phyloP scores from a whole-genome alignment of 2,888 invertebrate genomes.

The Deilephila porcellus region DNA sequence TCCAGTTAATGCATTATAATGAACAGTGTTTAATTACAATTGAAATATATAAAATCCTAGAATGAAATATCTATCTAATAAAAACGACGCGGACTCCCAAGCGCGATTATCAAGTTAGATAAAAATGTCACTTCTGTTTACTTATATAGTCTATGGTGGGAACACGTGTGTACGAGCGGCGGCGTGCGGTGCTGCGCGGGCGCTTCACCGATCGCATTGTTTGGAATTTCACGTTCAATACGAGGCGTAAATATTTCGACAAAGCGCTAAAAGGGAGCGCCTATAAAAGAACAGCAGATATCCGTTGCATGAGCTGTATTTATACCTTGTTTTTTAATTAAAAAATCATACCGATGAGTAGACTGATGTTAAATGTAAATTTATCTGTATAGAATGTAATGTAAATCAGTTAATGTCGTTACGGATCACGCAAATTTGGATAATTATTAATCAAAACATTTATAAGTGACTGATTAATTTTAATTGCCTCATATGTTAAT shows the following conservation, averaged over 20 bases:
- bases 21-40: too few relatives aligned
- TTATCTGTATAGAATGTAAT: background rate
- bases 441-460: too few relatives aligned
- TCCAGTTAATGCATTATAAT: too few relatives aligned
- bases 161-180: slow-evolving; percentile 73
- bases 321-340: slow-evolving; percentile 15
- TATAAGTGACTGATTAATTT: too few relatives aligned
- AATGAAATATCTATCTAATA: background rate
- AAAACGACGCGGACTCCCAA: background rate
- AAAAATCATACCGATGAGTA: background rate
- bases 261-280: slow-evolving; percentile 76
- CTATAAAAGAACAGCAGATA: slow-evolving; percentile 68
- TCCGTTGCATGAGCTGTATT: slow-evolving; percentile 47
- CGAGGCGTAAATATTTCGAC: slow-evolving; percentile 83
- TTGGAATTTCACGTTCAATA: slow-evolving; percentile 81
- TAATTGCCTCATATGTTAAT: too few relatives aligned
- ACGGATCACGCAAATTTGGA: too few relatives aligned
- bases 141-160: slow-evolving; percentile 36
- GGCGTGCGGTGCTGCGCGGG: slow-evolving; percentile 45
- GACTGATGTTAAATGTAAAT: background rate
- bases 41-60: background rate
- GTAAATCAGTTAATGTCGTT: too few relatives aligned
- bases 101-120: background rate
- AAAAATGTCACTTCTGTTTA: slow-evolving; percentile 20
- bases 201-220: slow-evolving; percentile 67